Evolutionary conservation across 2,888 invertebrate genomes (phyloP), one percentile per base, ranked within the genome.

Genomic region (Stegana nigrithorax): DNA sequence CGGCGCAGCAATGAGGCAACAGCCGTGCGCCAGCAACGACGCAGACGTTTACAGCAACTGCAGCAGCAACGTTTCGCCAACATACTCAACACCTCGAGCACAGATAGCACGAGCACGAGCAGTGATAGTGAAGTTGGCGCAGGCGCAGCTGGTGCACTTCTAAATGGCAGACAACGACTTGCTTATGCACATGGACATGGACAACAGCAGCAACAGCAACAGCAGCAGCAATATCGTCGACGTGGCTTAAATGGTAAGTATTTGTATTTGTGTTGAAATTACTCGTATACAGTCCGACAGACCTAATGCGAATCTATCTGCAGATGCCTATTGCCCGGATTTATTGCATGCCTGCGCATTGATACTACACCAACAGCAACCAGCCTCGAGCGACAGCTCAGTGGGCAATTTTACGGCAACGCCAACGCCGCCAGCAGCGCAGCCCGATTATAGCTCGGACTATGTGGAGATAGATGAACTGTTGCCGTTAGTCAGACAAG

Each of bases 261-360:
- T 1, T 45, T 2, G 25, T 7, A 17, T 23, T n/a, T 27, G 7
- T 4, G 12, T 8, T 14, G 8, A 4, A 32, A 19, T 12, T 1
- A 5, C 0, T 1, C 21, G 3, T n/a, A n/a, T n/a, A n/a, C n/a
- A n/a, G n/a, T n/a, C n/a, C n/a, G n/a, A n/a, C n/a, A n/a, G n/a
- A n/a, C n/a, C n/a, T n/a, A n/a, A n/a, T n/a, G n/a, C n/a, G n/a
- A 14, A 17, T 19, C 1, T 5, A 23, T 29, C 67, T 68, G 0
- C 67, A 84, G 85, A 80, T 78, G 82, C 81, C 23, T 84, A 85
- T 63, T 84, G 85, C 63, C 85, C 85, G 7, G 85, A 85, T 65
- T 67, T 85, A 29, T 56, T 85, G 58, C 80, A 85, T 65, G 83
- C 84, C n/a, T 85, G 85, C 64, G 79, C 84, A 55, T 63, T 84